Conservation (phyloP, 92 coral and sea anemone genomes). For the Epizoanthus stellaris region DNA sequence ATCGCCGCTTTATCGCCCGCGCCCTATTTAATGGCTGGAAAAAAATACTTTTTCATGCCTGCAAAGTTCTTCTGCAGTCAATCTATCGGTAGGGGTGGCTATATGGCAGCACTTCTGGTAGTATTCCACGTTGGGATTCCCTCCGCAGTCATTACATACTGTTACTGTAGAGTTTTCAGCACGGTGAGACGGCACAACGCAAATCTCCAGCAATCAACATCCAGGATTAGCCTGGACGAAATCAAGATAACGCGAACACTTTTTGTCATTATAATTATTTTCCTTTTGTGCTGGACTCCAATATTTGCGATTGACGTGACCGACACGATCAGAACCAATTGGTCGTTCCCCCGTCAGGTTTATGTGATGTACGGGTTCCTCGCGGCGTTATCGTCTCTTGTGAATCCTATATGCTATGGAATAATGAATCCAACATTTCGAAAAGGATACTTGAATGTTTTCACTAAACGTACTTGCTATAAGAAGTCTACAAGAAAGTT, state of each 20-base stretch:
- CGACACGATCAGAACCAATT: not conserved
- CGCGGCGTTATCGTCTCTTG: not conserved
- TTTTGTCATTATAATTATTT: not conserved
- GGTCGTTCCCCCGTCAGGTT: not conserved
- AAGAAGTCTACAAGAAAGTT: too few species aligned
- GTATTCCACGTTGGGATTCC: not conserved
- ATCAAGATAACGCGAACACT: conserved; percentile 8
- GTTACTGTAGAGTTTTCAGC: not conserved
- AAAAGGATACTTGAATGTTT: conserved; percentile 4
- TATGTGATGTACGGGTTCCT: not conserved
- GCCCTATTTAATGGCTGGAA: not conserved
- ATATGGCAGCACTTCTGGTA: not conserved
- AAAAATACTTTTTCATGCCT: not conserved
- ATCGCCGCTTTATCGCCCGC: not conserved
- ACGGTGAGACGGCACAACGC: not conserved
- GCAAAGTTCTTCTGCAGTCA: conserved; percentile 1
- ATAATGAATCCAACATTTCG: not conserved
- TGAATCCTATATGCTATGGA: conserved; percentile 9
- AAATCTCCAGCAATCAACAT: not conserved
- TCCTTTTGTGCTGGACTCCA: conserved; percentile 11
- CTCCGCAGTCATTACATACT: not conserved
- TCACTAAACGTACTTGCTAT: not conserved
- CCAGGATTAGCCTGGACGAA: not conserved
- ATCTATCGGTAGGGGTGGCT: not conserved
- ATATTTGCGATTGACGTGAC: conserved; percentile 2